Evolutionary conservation across 2,113 vertebrate species (phyloP).

Genomic region (Progne subis): DNA sequence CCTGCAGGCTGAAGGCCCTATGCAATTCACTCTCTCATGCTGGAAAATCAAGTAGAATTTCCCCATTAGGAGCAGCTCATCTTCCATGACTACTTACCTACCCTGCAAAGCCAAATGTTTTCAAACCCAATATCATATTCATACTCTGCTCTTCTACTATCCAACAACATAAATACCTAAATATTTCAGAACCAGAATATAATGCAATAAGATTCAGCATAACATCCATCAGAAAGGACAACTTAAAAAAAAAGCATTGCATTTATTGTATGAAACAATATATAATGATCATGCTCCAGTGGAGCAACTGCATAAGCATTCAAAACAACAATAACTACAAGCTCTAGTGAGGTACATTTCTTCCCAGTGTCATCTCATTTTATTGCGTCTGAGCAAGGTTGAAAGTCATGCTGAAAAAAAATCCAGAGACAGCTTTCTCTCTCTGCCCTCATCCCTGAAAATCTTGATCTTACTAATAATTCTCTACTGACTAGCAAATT

Average conservation of each 20-base stretch:
- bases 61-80: not conserved
- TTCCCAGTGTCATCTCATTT: conserved; percentile 64
- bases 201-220: conserved; percentile 53
- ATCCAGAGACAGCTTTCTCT: conserved; percentile 16
- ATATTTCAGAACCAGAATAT: conserved; percentile 53
- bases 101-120: not conserved
- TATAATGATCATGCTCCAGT: conserved; percentile 61
- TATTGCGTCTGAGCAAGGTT: conserved; percentile 17
- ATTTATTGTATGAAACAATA: conserved; percentile 61
- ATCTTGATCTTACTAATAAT: conserved; percentile 58
- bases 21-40: not conserved
- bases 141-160: not conserved
- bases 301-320: conserved; percentile 50
- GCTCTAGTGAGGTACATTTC: conserved; percentile 56
- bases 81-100: not conserved
- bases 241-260: conserved; percentile 57
- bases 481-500: conserved; percentile 56
- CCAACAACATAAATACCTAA: not conserved
- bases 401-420: conserved; percentile 53
- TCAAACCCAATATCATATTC: not conserved
- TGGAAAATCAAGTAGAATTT: not conserved
- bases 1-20: not conserved
- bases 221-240: conserved; percentile 61
- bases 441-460: not conserved
- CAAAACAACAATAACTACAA: conserved; percentile 62